phyloP scores from a whole-genome alignment of 53 echinoderm and acorn worm species.

The Apostichopus leukothele region DNA sequence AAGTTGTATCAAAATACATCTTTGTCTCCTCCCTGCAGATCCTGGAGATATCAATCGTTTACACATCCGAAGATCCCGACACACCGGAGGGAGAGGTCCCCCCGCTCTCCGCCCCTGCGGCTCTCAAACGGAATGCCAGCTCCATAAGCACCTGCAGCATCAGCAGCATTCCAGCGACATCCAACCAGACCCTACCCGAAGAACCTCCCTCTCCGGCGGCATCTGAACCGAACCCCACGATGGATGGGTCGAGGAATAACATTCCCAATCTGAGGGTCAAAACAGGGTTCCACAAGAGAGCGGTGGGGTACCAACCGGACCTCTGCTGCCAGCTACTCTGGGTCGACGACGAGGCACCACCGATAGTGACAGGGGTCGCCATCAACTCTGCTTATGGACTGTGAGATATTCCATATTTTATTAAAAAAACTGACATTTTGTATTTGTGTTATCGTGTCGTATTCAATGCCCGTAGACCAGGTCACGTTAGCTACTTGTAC shows the following conservation, averaged over 20 bases:
- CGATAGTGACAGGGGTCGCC: conserved; percentile 78
- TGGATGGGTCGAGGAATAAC: conserved; percentile 74
- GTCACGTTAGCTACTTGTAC: too few species aligned
- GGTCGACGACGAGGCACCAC: conserved; percentile 95
- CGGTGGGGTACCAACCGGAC: conserved; percentile 80
- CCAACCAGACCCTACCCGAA: conserved; percentile 41
- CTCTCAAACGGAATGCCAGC: conserved; percentile 91
- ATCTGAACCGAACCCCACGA: conserved; percentile 52
- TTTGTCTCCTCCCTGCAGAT: conserved; percentile 48
- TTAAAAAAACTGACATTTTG: too few species aligned
- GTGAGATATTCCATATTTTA: conserved; percentile 57
- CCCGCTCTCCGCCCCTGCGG: conserved; percentile 68
- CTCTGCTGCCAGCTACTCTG: conserved; percentile 82
- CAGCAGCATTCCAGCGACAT: conserved; percentile 41
- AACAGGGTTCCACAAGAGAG: conserved; percentile 72
- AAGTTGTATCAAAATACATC: not conserved
- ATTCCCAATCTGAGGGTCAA: conserved; percentile 92
- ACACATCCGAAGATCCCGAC: conserved; percentile 94
- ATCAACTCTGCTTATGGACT: conserved; percentile 93
- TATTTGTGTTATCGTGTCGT: too few species aligned
- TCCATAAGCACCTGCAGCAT: conserved; percentile 85
- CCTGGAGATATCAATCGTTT: conserved; percentile 89
- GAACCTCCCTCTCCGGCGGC: conserved; percentile 28
- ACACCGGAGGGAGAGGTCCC: conserved; percentile 93
- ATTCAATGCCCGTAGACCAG: too few species aligned